A percentile compares a stretch with the other conserved stretches of the same genome.
Conservation (phyloP, 2,888 invertebrate species). For the Tupiocoris notatus region DNA sequence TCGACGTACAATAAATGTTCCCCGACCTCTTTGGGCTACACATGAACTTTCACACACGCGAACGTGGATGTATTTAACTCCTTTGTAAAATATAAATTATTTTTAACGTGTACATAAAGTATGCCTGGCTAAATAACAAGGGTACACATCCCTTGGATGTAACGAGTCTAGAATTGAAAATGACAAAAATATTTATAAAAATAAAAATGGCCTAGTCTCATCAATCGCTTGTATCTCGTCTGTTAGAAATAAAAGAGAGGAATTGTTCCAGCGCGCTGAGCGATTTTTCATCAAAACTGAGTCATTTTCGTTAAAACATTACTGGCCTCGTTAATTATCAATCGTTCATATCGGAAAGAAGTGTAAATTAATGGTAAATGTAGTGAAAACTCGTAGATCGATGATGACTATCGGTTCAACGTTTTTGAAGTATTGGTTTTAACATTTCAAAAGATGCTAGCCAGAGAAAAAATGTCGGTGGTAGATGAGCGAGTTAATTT, state of each 20-base stretch:
- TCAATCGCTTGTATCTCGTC: slow-evolving; percentile 14
- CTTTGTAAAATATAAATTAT: slow-evolving; percentile 47
- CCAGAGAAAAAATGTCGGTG: too few species aligned
- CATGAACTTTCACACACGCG: neutral
- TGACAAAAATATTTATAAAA: neutral
- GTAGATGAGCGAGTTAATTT: too few species aligned
- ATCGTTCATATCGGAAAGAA: too few species aligned
- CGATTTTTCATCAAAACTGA: too few species aligned
- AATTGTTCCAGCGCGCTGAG: too few species aligned
- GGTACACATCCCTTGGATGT: neutral
- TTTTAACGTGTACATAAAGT: slow-evolving; percentile 45
- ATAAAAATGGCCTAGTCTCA: slow-evolving; percentile 38
- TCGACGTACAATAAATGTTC: slow-evolving; percentile 37
- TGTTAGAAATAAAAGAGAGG: neutral
- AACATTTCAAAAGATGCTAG: too few species aligned
- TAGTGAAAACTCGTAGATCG: too few species aligned
- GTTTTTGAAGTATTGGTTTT: too few species aligned
- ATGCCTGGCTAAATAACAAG: neutral
- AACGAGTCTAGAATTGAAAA: neutral
- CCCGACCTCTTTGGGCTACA: neutral
- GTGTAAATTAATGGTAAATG: too few species aligned
- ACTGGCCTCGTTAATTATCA: too few species aligned
- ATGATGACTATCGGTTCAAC: too few species aligned
- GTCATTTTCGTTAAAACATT: too few species aligned
- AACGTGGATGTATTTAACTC: slow-evolving; percentile 27